Evolutionary conservation across 2,113 vertebrate genomes (phyloP).

Genomic region (Gallinago paraguaiae): DNA sequence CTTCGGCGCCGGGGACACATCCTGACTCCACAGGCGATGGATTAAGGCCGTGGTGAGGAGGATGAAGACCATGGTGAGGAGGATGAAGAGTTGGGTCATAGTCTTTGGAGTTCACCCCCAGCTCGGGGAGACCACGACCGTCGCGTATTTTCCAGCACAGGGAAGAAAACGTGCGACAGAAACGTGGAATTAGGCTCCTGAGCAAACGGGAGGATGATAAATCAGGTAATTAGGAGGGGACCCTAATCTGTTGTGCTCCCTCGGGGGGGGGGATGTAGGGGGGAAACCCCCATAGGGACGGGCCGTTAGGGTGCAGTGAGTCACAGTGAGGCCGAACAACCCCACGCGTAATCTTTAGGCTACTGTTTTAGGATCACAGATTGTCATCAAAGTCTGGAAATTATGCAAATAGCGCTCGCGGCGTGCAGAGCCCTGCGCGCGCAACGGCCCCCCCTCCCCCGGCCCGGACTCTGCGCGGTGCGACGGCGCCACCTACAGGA

Average conservation of each 20-base stretch:
- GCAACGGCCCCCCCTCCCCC: neutral
- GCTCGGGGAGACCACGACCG: neutral
- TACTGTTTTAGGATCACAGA: conserved; percentile 67
- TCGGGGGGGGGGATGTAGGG: too few relatives aligned
- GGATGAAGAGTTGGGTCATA: neutral
- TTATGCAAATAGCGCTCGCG: conserved; percentile 73
- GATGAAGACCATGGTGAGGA: neutral
- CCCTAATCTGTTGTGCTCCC: too few relatives aligned
- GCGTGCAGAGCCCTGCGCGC: conserved; percentile 54
- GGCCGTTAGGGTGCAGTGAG: conserved; percentile 15
- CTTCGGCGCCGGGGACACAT: neutral
- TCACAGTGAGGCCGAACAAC: conserved; percentile 50
- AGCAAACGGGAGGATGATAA: neutral
- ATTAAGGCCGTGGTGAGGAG: neutral
- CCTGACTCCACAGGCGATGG: fast-evolving
- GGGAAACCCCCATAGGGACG: neutral
- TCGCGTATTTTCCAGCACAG: neutral
- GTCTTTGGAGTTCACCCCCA: fast-evolving
- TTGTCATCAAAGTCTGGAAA: conserved; percentile 76
- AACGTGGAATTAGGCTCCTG: neutral
- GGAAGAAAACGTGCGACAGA: neutral
- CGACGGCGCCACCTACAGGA: conserved; percentile 79
- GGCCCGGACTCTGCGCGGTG: neutral
- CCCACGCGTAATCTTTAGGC: conserved; percentile 49
- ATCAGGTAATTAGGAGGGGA: neutral